Evolutionary conservation across 2,797 vertebrate species (phyloP), one percentile per base, ranked within the genome.

Genomic region (Jordanella pulchra): DNA sequence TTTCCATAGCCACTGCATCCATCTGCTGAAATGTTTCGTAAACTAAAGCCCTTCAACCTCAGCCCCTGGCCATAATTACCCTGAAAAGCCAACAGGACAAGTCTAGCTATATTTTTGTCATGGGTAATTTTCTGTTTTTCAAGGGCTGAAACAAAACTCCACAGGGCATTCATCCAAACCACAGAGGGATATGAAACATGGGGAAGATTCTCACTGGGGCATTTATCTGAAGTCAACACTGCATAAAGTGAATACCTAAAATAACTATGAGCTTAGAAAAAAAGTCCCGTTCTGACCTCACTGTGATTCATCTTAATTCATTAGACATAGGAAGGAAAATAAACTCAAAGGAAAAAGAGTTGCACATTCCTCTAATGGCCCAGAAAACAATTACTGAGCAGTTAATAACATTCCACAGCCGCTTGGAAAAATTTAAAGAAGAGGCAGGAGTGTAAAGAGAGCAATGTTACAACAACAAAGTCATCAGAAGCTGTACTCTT

Each of bases 81-180:
- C 63, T 82, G 76, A 78, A 74, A 79, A 80, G 76, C 44, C 78
- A 80, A 70, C 67, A 80, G 17, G 79, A 30, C 15, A n/a, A 73
- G 69, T 73, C 60, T 25, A 71, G 30, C 67, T 63, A 61, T 79
- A 88, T 86, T 82, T 86, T 72, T 75, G 84, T 70, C 84, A 80
- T 56, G 17, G 67, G 77, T 83, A 83, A 84, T 89, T 91, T 90
- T 87, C 80, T 81, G 45, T 75, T 78, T 80, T 85, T 81, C 53
- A 18, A 65, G 82, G 30, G 3, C 77, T 81, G 70, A 70, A 84
- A 69, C 9, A 63, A 66, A 73, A 79, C 67, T 69, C 68, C 55
- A 72, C 4, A 4, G 74, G 71, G 77, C 76, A 58, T 64, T 30
- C 74, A 54, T 79, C 79, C 87, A 85, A 76, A 87, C 86, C 89